Percentiles rank a stretch among this genome's conserved stretches.
phyloP scores from a whole-genome alignment of 2,113 vertebrate genomes.

The Hemiscyllium ocellatum region DNA sequence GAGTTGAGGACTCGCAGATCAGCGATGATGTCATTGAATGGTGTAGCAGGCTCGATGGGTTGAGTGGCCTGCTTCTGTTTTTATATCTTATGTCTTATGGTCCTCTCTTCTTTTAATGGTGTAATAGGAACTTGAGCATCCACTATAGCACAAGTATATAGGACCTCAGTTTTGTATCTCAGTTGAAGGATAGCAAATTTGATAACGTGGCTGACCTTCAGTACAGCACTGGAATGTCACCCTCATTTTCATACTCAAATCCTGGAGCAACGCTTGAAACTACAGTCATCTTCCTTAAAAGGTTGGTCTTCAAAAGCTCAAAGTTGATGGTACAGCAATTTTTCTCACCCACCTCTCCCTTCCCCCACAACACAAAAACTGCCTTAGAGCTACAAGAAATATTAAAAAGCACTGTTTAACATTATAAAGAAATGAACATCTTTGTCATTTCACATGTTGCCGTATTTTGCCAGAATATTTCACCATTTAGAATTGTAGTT shows the following conservation, averaged over 20 bases:
- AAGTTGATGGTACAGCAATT: background rate
- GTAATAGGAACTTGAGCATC: background rate
- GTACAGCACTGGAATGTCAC: background rate
- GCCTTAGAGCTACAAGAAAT: background rate
- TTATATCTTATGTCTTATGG: too few species aligned
- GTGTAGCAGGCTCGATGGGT: too few species aligned
- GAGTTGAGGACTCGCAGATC: too few species aligned
- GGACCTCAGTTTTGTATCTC: background rate
- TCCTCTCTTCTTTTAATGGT: background rate
- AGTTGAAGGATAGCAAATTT: background rate
- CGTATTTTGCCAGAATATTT: conserved; percentile 61
- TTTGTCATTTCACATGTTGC: conserved; percentile 52
- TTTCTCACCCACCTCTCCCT: background rate
- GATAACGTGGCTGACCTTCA: background rate
- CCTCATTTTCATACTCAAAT: background rate
- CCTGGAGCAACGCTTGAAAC: background rate
- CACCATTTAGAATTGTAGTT: conserved; percentile 69
- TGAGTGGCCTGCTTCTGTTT: too few species aligned
- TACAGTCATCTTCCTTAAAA: background rate
- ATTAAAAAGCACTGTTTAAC: conserved; percentile 39
- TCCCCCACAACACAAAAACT: background rate
- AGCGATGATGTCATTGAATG: too few species aligned
- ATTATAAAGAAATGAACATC: conserved; percentile 38
- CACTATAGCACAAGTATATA: background rate
- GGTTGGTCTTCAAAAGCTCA: too few species aligned